Conservation (phyloP, 2,888 invertebrate genomes). For the Bembecia ichneumoniformis region DNA sequence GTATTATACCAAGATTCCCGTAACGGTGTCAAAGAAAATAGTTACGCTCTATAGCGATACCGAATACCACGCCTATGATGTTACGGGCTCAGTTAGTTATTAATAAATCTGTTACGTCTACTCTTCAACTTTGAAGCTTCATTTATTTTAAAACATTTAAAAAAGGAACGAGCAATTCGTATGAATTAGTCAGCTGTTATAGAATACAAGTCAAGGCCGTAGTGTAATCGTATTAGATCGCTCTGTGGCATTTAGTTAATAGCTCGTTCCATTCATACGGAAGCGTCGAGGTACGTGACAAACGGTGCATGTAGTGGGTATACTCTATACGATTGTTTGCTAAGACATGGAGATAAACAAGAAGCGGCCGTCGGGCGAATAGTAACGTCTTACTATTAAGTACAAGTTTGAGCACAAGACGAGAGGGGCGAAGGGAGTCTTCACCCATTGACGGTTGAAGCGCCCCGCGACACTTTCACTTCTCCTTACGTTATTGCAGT, state of each 20-base stretch:
- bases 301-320: not conserved
- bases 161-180: no score
- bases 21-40: no score
- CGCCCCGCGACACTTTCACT: constrained; percentile 72
- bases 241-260: not conserved
- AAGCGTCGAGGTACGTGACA: not conserved
- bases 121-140: no score
- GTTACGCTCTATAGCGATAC: no score
- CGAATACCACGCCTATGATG: no score
- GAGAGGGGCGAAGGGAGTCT: constrained; percentile 67
- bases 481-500: constrained; percentile 64
- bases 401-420: constrained; percentile 64
- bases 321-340: not conserved
- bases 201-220: not conserved
- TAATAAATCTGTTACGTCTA: no score
- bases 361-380: constrained; percentile 16
- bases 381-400: constrained; percentile 55
- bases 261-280: not conserved
- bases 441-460: constrained; percentile 72
- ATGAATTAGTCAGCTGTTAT: no score
- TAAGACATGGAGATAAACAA: not conserved
- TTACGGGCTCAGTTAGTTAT: no score
- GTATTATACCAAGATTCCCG: no score
- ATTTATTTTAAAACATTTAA: no score
- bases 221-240: not conserved